phyloP scores from a whole-genome alignment of 2,113 vertebrate genomes.

The Cephalopterus ornatus region DNA sequence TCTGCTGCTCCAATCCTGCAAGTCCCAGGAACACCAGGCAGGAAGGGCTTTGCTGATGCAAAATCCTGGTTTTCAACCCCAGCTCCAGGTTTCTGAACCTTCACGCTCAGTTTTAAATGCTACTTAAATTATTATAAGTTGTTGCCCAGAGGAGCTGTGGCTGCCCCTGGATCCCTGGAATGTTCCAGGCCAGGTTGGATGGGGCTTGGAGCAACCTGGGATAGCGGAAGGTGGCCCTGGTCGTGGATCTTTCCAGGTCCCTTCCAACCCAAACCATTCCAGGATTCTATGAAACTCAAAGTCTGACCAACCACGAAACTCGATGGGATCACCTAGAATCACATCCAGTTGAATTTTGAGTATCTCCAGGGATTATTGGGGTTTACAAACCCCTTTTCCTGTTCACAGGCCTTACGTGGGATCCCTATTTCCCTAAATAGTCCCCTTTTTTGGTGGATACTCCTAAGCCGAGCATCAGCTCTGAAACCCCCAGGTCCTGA shows the following conservation, averaged over 20 bases:
- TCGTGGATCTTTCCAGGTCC: not conserved
- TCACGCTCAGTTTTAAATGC: not conserved
- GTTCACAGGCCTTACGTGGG: accelerated
- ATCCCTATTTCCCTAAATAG: not conserved
- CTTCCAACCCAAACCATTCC: not conserved
- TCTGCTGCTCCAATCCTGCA: accelerated
- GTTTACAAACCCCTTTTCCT: not conserved
- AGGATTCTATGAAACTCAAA: not conserved
- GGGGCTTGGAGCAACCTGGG: not conserved
- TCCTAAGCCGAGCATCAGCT: not conserved
- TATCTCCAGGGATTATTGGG: not conserved
- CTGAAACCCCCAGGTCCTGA: not conserved
- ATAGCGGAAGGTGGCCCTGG: not conserved
- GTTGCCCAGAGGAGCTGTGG: not conserved
- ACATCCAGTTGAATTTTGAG: not conserved
- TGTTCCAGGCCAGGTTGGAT: not conserved
- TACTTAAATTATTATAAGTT: not conserved
- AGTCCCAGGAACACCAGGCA: not conserved
- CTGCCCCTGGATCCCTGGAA: not conserved
- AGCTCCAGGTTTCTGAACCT: not conserved
- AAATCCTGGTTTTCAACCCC: not conserved
- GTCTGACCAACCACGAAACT: accelerated
- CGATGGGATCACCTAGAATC: not conserved
- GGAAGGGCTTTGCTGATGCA: not conserved
- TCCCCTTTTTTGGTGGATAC: not conserved